Evolutionary conservation across 2,113 vertebrate genomes (phyloP), one percentile per base, ranked within the genome.

Genomic region (Hippocampus barbouri): DNA sequence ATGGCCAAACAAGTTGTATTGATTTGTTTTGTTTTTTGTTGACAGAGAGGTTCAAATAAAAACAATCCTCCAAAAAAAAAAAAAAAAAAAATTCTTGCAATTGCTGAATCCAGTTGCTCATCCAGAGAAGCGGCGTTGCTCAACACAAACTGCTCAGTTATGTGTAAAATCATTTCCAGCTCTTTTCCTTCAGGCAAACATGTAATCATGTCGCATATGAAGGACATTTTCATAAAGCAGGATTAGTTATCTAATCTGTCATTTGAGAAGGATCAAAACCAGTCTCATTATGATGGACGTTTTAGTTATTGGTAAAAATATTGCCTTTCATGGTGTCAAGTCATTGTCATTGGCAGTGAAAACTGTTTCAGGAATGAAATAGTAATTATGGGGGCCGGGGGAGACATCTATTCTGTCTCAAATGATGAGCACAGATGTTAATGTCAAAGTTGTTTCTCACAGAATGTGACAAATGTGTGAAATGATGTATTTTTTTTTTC

Each of bases 191-290:
- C 53, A 70, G 69, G 66, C 69, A 67, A 23, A 74, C 68, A 78
- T 78, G 74, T 80, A 30, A 59, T 76, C 43, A 38, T 25, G 43
- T 21, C 9, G 74, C 70, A 73, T 68, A 38, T 83, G 82, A 85
- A 77, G 86, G 79, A 49, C 80, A 77, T 80, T 78, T 84, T 86
- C 83, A 86, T 88, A 83, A 86, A 84, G 68, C 66, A 0, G 63
- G 85, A 86, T 87, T 86, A 84, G 82, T 66, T 81, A 84, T 88
- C 79, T 86, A 72, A 87, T 87, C 74, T 80, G 69, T 79, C 80
- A 81, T 82, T 77, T 76, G 69, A 85, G 73, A 72, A 41, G 67
- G 77, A 80, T 86, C 72, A 85, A 79, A 85, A 70, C 57, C 73
- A 72, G 73, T 70, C 79, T 79, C 80, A 47, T 75, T 61, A 73